Conservation (phyloP, 2,888 invertebrate species). For the Toxonevra muliebris region DNA sequence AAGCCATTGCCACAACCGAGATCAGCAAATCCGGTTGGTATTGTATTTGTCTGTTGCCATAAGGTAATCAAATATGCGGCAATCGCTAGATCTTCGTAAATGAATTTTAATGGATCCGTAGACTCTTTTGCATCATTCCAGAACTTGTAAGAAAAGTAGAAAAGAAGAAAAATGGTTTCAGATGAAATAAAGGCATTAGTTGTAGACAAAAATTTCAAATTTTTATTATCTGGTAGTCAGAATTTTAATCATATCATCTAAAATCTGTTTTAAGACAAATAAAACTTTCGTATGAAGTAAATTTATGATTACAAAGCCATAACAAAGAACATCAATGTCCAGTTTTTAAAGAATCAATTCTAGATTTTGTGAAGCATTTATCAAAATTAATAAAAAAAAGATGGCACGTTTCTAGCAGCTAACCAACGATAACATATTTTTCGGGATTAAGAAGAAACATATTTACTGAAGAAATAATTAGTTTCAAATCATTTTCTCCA, state of each 20-base stretch:
- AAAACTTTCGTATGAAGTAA: neutral
- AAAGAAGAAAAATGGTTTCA: no score
- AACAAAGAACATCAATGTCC: neutral
- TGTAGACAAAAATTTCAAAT: neutral
- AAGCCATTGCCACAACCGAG: slow-evolving; percentile 98
- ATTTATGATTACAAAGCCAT: neutral
- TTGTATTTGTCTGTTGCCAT: slow-evolving; percentile 73
- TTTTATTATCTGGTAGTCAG: neutral
- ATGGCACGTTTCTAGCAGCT: no score
- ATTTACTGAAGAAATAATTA: no score
- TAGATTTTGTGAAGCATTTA: neutral
- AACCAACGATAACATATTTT: no score
- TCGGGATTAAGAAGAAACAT: no score
- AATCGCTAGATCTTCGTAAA: slow-evolving; percentile 96
- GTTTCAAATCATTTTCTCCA: no score
- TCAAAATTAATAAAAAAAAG: no score
- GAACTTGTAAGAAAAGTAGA: neutral
- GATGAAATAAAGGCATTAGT: neutral
- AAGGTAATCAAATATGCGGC: slow-evolving; percentile 84
- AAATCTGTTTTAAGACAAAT: no score
- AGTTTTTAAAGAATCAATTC: neutral
- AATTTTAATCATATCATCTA: no score
- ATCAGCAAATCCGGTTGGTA: slow-evolving; percentile 81
- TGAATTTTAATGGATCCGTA: slow-evolving; percentile 94
- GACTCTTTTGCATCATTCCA: slow-evolving; percentile 90